Evolutionary conservation across 1,140 invertebrate species (phyloP).

Genomic region (Drosophila ambigua): DNA sequence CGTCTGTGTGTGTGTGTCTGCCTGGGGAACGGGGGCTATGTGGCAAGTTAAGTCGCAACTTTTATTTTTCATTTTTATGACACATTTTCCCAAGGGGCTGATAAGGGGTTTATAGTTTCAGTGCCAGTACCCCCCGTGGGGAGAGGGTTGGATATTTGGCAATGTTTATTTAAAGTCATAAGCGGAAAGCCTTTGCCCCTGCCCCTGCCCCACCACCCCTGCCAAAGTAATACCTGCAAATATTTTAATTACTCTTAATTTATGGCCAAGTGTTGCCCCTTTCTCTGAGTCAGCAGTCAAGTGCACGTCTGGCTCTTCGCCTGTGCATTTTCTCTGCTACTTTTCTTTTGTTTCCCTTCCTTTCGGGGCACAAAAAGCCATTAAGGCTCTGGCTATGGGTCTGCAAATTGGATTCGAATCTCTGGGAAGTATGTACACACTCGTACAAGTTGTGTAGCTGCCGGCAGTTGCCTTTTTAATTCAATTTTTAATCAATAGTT

Average conservation of each 20-base stretch:
- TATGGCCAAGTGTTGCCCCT: slow-evolving; percentile 51
- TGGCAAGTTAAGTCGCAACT: slow-evolving; percentile 13
- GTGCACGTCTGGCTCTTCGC: background rate
- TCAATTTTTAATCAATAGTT: slow-evolving; percentile 48
- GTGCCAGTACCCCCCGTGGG: background rate
- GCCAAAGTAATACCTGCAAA: slow-evolving; percentile 63
- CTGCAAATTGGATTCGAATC: slow-evolving; percentile 42
- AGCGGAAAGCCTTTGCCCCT: slow-evolving; percentile 35
- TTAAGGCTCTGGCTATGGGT: slow-evolving; percentile 8
- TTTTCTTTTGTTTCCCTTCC: slow-evolving; percentile 26
- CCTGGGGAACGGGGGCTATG: slow-evolving; percentile 11
- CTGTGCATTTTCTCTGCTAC: slow-evolving; percentile 13
- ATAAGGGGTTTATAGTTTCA: slow-evolving; percentile 61
- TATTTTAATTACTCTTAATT: slow-evolving; percentile 77
- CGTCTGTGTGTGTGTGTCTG: background rate
- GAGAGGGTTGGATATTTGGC: slow-evolving; percentile 50
- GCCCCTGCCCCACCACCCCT: background rate
- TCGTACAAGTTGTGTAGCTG: slow-evolving; percentile 10
- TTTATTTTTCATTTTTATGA: slow-evolving; percentile 62
- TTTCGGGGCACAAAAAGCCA: slow-evolving; percentile 19
- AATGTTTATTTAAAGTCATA: slow-evolving; percentile 69
- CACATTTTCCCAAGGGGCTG: slow-evolving; percentile 75
- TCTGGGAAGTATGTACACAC: slow-evolving; percentile 30
- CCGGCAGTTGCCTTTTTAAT: slow-evolving; percentile 35
- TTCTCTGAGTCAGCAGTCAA: slow-evolving; percentile 31